Evolutionary conservation across 2,113 vertebrate species (phyloP).

Genomic region (Gymnocephalus cernua): DNA sequence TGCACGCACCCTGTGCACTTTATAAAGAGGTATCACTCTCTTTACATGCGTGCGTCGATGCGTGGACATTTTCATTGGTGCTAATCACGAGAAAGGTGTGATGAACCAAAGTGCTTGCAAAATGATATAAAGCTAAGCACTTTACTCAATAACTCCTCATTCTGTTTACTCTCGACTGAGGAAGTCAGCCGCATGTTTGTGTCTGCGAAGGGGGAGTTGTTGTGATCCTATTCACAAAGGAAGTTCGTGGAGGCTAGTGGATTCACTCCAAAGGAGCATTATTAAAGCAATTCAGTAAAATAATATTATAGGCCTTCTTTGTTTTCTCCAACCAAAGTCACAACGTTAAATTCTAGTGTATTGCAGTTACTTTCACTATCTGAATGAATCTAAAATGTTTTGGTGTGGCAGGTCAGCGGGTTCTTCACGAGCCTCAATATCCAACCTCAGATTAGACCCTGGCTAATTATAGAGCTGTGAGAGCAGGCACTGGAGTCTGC

Average conservation of each 20-base stretch:
- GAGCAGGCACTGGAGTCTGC: conserved; percentile 28
- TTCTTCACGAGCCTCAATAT: conserved; percentile 41
- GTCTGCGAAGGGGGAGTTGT: conserved; percentile 29
- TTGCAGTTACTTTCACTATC: conserved; percentile 15
- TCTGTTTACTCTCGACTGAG: conserved; percentile 52
- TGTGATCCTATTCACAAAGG: conserved; percentile 22
- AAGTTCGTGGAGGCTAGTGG: background rate
- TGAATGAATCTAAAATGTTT: conserved; percentile 19
- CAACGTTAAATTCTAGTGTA: conserved; percentile 9
- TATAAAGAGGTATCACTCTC: conserved; percentile 72
- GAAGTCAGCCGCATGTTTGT: conserved; percentile 33
- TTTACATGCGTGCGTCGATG: conserved; percentile 76
- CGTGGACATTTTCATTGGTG: conserved; percentile 82
- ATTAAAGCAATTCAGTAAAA: conserved; percentile 25
- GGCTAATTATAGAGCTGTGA: conserved; percentile 60
- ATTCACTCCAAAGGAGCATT: conserved; percentile 37
- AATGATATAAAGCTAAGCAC: conserved; percentile 78
- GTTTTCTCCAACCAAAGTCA: conserved; percentile 57
- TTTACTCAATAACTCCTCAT: conserved; percentile 67
- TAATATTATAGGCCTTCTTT: conserved; percentile 20
- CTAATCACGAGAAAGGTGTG: conserved; percentile 74
- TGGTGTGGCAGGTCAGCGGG: conserved; percentile 24
- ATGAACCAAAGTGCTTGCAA: conserved; percentile 79
- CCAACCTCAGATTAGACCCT: conserved; percentile 58
- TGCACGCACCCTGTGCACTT: conserved; percentile 78